phyloP scores from a whole-genome alignment of 2,113 vertebrate species.

The Tetrax tetrax region DNA sequence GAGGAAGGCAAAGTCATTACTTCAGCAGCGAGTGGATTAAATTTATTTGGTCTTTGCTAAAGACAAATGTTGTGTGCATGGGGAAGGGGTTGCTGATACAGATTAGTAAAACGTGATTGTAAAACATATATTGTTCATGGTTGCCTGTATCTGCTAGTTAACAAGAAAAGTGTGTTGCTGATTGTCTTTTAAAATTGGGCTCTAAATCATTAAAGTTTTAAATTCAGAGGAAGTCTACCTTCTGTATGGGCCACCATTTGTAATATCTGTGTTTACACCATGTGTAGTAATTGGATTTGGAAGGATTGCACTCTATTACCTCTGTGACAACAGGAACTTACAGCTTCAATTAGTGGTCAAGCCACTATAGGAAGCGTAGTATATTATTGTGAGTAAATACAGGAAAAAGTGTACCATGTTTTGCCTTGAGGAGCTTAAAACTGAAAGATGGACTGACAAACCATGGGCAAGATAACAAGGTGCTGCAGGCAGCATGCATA shows the following conservation, averaged over 20 bases:
- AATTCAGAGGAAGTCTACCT: background rate
- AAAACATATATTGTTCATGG: background rate
- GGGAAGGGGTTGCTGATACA: background rate
- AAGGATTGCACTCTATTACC: background rate
- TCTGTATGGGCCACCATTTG: background rate
- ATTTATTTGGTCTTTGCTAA: background rate
- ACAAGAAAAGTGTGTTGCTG: background rate
- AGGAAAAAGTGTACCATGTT: background rate
- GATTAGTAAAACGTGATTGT: background rate
- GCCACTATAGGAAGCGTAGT: background rate
- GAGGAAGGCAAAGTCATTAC: background rate
- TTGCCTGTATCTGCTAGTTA: background rate
- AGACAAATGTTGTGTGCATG: accelerated
- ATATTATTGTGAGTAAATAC: background rate
- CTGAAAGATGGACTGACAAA: background rate
- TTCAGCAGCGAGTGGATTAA: background rate
- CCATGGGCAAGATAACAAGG: background rate
- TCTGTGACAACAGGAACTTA: background rate
- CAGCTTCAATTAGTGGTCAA: background rate
- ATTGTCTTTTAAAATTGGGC: background rate
- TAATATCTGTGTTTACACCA: background rate
- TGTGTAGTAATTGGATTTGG: background rate
- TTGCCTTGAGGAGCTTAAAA: background rate
- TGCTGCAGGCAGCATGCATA: background rate
- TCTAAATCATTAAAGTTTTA: background rate